phyloP scores from a whole-genome alignment of 2,797 vertebrate species.

The Lacerta viridis region DNA sequence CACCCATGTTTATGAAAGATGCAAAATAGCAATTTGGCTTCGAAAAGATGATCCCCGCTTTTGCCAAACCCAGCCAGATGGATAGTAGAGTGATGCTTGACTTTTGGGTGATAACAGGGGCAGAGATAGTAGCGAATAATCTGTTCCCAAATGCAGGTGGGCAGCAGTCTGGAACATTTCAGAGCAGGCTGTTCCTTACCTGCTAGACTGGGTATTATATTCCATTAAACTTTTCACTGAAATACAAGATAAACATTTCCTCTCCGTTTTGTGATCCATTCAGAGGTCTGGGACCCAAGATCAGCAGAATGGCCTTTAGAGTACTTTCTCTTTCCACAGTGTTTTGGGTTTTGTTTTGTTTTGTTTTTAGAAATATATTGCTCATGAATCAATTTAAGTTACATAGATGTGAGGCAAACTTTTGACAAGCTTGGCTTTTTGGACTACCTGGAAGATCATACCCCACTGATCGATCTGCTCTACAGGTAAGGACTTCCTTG shows the following conservation, averaged over 20 bases:
- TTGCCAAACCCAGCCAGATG: constrained; percentile 8
- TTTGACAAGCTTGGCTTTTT: too few species aligned
- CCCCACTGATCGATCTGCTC: too few species aligned
- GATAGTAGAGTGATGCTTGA: constrained; percentile 16
- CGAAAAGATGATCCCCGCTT: constrained; percentile 19
- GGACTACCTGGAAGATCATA: too few species aligned
- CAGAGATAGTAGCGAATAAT: constrained; percentile 29
- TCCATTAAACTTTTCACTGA: constrained; percentile 48
- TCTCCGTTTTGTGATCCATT: constrained; percentile 38
- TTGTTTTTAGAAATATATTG: neutral
- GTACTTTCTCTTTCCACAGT: neutral
- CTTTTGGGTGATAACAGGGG: constrained; percentile 27
- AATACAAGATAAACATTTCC: constrained; percentile 36
- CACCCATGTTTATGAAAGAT: constrained; percentile 8
- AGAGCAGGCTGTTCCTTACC: constrained; percentile 36
- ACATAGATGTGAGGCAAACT: neutral
- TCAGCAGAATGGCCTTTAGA: neutral
- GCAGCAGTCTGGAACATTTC: constrained; percentile 34
- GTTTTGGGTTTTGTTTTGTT: neutral
- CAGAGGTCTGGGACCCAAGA: constrained; percentile 2
- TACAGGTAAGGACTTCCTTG: too few species aligned
- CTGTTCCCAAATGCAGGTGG: constrained; percentile 10
- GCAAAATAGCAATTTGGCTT: constrained; percentile 12
- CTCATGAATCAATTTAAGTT: neutral
- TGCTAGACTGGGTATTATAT: constrained; percentile 13